Conservation (phyloP, 30 jellyfish, hydroid and myxozoan genomes). For the Hydractinia symbiolongicarpus region DNA sequence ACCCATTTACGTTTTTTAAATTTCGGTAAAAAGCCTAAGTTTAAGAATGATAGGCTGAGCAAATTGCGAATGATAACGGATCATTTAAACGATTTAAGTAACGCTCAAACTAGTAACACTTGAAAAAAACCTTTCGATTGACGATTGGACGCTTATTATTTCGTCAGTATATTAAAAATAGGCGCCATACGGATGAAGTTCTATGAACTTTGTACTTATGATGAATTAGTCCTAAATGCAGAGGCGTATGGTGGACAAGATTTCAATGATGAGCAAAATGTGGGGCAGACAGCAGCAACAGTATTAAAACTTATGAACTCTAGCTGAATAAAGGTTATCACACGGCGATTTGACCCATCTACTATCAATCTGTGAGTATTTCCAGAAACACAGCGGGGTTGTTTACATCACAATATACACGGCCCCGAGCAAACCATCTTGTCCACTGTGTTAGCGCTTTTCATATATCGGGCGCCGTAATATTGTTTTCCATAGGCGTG, state of each 20-base stretch:
- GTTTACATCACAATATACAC: too few relatives aligned
- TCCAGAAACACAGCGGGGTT: too few relatives aligned
- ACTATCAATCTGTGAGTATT: too few relatives aligned
- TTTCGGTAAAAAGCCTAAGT: slow-evolving; percentile 18
- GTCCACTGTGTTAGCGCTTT: too few relatives aligned
- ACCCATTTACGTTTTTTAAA: slow-evolving; percentile 20
- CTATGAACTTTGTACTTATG: neutral
- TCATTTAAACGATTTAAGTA: neutral
- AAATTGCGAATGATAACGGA: neutral
- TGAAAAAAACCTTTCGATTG: slow-evolving; percentile 3
- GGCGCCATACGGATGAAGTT: neutral
- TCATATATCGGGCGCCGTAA: too few relatives aligned
- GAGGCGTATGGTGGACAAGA: neutral
- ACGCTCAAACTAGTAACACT: neutral
- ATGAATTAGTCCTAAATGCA: neutral
- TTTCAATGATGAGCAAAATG: neutral
- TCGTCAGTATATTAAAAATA: slow-evolving; percentile 1
- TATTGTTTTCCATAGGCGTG: too few relatives aligned
- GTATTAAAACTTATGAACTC: slow-evolving; percentile 1
- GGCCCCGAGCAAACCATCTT: too few relatives aligned
- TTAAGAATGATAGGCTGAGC: neutral
- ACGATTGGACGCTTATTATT: too few relatives aligned
- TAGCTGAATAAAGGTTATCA: too few relatives aligned
- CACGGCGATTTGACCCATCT: too few relatives aligned
- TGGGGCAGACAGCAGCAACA: neutral